Evolutionary conservation across 2,797 vertebrate genomes (phyloP).

Genomic region (Pantherophis vulpinus): DNA sequence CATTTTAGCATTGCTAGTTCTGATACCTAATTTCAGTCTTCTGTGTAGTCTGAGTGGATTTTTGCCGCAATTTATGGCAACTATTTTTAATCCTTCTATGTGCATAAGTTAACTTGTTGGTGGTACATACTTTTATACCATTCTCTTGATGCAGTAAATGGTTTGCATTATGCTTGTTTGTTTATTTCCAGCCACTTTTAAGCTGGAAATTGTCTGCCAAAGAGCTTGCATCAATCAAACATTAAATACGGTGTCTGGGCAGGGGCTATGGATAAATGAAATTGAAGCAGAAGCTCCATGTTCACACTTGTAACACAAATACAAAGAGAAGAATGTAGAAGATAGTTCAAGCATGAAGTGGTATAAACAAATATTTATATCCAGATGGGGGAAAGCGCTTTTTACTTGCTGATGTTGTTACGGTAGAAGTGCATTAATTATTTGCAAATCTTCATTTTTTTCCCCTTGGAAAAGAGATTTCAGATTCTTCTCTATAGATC

Average conservation of each 20-base stretch:
- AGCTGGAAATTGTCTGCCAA: neutral
- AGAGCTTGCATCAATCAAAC: neutral
- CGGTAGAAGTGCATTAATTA: neutral
- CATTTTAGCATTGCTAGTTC: slow-evolving; percentile 1
- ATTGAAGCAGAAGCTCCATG: neutral
- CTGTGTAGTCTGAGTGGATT: neutral
- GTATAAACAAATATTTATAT: neutral
- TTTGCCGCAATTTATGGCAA: neutral
- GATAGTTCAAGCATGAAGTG: neutral
- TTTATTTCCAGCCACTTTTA: neutral
- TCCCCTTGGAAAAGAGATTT: neutral
- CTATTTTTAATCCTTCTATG: neutral
- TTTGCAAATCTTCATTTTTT: neutral
- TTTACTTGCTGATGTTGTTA: neutral
- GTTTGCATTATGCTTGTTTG: neutral
- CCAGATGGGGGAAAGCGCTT: no score
- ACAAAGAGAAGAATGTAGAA: neutral
- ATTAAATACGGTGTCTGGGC: neutral
- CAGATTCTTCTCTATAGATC: neutral
- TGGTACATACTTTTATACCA: neutral
- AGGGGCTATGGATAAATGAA: neutral
- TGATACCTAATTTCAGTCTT: neutral
- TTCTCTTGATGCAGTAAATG: neutral
- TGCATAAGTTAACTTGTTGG: neutral
- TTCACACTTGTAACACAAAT: neutral